A percentile compares a stretch with the other conserved stretches of the same genome.
phyloP scores from a whole-genome alignment of 2,113 vertebrate species.

The Hydrolagus affinis region DNA sequence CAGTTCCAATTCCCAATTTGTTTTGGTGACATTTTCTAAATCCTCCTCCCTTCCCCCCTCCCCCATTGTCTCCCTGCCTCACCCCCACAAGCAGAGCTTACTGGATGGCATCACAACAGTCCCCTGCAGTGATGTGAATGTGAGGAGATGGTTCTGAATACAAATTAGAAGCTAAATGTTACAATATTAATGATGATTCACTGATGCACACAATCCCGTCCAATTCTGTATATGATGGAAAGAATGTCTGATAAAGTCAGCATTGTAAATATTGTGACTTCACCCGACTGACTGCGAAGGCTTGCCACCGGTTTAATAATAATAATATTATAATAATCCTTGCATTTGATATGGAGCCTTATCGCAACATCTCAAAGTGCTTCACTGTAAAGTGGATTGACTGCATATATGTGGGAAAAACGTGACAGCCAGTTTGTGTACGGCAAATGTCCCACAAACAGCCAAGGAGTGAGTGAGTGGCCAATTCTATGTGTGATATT shows the following conservation, averaged over 20 bases:
- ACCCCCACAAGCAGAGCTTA: no score
- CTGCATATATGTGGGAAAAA: no score
- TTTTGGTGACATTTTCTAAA: not conserved
- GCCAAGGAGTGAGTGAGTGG: no score
- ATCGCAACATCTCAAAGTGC: no score
- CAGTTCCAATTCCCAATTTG: not conserved
- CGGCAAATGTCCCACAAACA: no score
- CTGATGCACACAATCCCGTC: not conserved
- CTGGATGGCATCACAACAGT: not conserved
- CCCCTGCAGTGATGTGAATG: not conserved
- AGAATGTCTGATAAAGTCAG: not conserved
- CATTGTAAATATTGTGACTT: not conserved
- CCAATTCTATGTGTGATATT: no score
- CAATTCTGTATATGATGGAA: not conserved
- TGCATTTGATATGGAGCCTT: no score
- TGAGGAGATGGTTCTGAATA: not conserved
- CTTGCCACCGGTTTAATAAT: not conserved
- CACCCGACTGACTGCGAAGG: not conserved
- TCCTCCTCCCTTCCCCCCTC: not conserved
- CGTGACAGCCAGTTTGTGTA: no score
- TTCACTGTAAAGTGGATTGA: no score
- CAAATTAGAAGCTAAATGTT: conserved; percentile 28
- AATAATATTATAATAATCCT: no score
- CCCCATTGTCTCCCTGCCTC: no score
- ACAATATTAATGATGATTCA: conserved; percentile 16